Evolutionary conservation across 1,140 invertebrate species (phyloP).

Genomic region (Drosophila cardini): DNA sequence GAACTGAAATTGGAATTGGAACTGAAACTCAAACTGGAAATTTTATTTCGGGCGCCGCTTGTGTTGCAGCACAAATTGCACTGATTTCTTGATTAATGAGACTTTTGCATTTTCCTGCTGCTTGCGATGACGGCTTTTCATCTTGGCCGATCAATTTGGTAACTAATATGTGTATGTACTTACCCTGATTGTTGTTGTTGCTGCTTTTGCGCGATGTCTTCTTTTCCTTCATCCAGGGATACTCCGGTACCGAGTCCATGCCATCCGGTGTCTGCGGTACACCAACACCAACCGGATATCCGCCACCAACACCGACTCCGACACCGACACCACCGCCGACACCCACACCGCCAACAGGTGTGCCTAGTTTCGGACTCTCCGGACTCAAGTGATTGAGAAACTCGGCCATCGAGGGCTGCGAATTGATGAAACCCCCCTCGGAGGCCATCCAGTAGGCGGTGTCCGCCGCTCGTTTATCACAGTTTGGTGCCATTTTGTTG

Average conservation of each 20-base stretch:
- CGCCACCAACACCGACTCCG: conserved; percentile 85
- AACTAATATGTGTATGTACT: conserved; percentile 71
- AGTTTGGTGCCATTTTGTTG: conserved; percentile 83
- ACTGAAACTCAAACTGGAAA: conserved; percentile 2
- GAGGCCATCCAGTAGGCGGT: conserved; percentile 84
- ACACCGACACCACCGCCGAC: conserved; percentile 84
- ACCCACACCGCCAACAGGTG: conserved; percentile 72
- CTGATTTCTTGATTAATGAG: conserved; percentile 82
- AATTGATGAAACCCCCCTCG: conserved; percentile 96
- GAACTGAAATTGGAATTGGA: conserved; percentile 19
- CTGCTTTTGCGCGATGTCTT: conserved; percentile 97
- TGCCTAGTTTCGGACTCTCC: conserved; percentile 86
- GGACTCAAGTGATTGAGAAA: conserved; percentile 91
- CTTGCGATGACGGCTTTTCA: conserved; percentile 45
- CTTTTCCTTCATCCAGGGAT: conserved; percentile 99
- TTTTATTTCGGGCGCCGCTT: conserved; percentile 59
- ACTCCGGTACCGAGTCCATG: conserved; percentile 92
- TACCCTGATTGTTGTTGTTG: conserved; percentile 91
- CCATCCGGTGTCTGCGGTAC: conserved; percentile 86
- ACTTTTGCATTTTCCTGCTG: conserved; percentile 68
- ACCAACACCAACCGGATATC: conserved; percentile 75
- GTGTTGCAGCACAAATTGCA: conserved; percentile 68
- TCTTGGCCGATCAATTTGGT: conserved; percentile 34
- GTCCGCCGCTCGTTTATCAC: conserved; percentile 83
- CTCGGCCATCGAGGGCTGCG: conserved; percentile 96